Evolutionary conservation across 2,113 vertebrate species (phyloP).

Genomic region (Loxodonta africana): DNA sequence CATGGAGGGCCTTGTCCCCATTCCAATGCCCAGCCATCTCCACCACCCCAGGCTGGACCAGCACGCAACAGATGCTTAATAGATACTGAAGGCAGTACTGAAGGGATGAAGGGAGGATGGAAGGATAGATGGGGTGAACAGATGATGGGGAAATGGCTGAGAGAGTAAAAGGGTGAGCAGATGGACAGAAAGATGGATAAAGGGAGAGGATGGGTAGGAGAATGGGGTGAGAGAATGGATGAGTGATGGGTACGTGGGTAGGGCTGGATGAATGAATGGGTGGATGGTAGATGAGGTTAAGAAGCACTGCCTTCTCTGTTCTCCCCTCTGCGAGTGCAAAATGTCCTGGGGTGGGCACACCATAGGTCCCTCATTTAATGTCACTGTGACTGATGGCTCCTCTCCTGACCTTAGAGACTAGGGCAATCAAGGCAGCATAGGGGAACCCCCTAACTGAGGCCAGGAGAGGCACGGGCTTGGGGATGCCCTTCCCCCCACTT

Average conservation of each 20-base stretch:
- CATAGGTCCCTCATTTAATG: neutral
- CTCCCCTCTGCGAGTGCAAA: neutral
- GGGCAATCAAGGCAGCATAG: neutral
- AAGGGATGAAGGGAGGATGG: neutral
- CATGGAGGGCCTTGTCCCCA: neutral
- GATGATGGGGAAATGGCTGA: neutral
- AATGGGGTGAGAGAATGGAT: rapidly evolving
- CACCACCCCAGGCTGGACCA: neutral
- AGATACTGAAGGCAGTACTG: neutral
- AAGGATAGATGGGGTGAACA: rapidly evolving
- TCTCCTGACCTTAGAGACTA: neutral
- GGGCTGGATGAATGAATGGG: neutral
- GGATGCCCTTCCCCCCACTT: constrained; percentile 87
- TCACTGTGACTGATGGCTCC: neutral
- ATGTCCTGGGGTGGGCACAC: neutral
- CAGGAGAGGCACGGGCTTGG: neutral
- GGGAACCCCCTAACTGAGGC: neutral
- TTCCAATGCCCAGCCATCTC: rapidly evolving
- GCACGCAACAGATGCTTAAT: rapidly evolving
- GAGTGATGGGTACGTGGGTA: rapidly evolving
- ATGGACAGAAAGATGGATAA: rapidly evolving
- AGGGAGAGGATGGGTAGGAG: too few relatives aligned
- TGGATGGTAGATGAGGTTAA: neutral
- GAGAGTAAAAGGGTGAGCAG: rapidly evolving
- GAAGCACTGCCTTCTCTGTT: neutral